These are phyloP conservation scores for Mormyrus lacerda DNA, from an alignment of 2,113 vertebrate species.

Conservation along the genomic window DNA sequence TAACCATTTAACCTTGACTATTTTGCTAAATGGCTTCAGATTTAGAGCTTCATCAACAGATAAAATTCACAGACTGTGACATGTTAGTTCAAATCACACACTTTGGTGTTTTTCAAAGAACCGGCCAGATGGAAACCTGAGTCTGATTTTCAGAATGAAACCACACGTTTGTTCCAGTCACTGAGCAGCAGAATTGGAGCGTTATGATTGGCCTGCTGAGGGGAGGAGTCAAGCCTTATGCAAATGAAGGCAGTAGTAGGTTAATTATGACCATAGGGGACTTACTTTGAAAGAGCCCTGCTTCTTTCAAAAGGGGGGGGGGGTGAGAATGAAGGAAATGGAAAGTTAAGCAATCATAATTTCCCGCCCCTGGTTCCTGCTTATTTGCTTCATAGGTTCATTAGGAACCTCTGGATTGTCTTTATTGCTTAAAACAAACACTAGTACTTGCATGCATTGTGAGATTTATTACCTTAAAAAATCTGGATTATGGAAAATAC, in stretches of 20 bases:
- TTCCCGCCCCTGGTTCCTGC: not conserved
- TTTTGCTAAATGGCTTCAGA: not conserved
- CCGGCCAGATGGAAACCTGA: not conserved
- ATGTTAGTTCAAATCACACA: not conserved
- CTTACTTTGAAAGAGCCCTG: not conserved
- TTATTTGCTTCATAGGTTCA: not conserved
- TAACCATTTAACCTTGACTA: not conserved
- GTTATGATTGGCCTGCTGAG: not conserved
- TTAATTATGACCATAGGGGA: not conserved
- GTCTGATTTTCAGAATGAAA: not conserved
- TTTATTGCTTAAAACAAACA: not conserved
- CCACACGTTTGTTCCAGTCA: not conserved
- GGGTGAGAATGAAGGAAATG: not conserved
- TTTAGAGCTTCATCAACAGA: not conserved
- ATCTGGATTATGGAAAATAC: not conserved
- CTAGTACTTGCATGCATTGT: not conserved
- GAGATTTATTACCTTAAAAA: not conserved
- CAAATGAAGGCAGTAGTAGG: not conserved
- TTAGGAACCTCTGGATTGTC: not conserved
- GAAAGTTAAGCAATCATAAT: not conserved
- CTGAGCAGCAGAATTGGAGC: not conserved
- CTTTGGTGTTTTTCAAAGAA: not conserved
- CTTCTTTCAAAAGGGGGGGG: not conserved
- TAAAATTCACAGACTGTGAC: not conserved
- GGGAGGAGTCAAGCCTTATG: not conserved